These are phyloP conservation scores for Lasioglossum leucozonium DNA, from an alignment of 2,888 invertebrate species.

Conservation along the genomic window DNA sequence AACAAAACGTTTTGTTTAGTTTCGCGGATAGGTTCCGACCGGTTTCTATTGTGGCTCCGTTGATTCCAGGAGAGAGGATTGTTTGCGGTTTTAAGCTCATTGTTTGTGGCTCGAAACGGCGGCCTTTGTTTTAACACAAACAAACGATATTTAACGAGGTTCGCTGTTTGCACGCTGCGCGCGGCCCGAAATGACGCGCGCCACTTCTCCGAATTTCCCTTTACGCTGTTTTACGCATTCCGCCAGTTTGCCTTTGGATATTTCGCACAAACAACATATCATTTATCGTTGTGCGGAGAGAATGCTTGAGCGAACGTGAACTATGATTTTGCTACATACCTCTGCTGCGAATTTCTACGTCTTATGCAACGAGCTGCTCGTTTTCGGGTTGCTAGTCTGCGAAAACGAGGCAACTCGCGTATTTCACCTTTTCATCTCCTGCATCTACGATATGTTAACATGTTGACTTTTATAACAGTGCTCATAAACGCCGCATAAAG, in stretches of 20 bases:
- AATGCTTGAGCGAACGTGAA: not conserved
- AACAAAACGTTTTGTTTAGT: not conserved
- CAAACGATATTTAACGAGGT: not conserved
- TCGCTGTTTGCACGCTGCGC: not conserved
- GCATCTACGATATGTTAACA: not conserved
- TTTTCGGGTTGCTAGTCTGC: not conserved
- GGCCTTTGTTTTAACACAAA: constrained; percentile 10
- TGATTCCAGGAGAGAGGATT: not conserved
- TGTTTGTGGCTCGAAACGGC: not conserved
- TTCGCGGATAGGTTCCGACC: not conserved
- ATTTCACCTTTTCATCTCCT: not conserved
- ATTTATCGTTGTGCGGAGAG: not conserved
- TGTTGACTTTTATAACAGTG: not conserved
- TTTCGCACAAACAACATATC: too few species aligned
- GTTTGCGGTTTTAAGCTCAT: not conserved
- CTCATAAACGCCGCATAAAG: not conserved
- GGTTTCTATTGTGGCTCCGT: not conserved
- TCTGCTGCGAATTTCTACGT: not conserved
- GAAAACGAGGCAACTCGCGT: not conserved
- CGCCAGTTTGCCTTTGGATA: not conserved
- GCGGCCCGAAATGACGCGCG: not conserved
- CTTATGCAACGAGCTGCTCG: not conserved
- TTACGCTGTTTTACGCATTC: not conserved
- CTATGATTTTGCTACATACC: not conserved
- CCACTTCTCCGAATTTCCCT: constrained; percentile 3